Base-by-base conservation (phyloP, 2,797 vertebrate species). In the Decapterus maruadsi region DNA sequence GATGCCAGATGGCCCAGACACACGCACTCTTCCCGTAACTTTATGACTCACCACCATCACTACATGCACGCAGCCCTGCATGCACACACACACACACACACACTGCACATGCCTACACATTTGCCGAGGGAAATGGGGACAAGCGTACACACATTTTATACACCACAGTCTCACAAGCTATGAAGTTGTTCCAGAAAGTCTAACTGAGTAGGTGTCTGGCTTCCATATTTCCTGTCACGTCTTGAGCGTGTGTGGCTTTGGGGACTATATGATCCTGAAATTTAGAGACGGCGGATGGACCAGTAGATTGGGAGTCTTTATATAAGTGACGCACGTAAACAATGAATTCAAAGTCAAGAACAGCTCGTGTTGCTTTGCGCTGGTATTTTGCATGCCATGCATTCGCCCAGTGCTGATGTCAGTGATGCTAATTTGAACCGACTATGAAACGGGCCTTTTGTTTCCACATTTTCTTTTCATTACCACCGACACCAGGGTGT, bases 31-130 rank as follows among this genome's bases (percentile, higher is more conserved):
- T 87, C 77, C 85, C 20, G 40, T 86, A 85, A 92, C 82, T 83
- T 77, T 82, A 88, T 93, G 93, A 94, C 90, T 94, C 92, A 94
- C 90, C 89, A 86, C 58, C 76, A 72, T 82, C 40, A 22, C 40
- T 78, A 65, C 72, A 74, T 34, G 51, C 58, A 69, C 14, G 7
- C 60, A 68, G 14, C 36, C 8, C 3, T 4, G 6, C 40, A 42
- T 11, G 12, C 45, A 67, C 72, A 67, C 51, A 69, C 68, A 59
- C 54, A 61, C 45, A 67, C 72, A 67, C 51, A 69, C 68, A 59
- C 54, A 61, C 20, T 36, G 40, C 75, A 89, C 73, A 89, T 80
- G 46, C 68, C 55, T 65, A 61, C 68, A 85, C 75, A 80, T 75
- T 75, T 38, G 54, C 55, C 68, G 3, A 73, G 16, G 20, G 57